A percentile compares a stretch with the other conserved stretches of the same genome.
Evolutionary conservation across 2,113 vertebrate species (phyloP).

Genomic region (Aptenodytes forsteri): DNA sequence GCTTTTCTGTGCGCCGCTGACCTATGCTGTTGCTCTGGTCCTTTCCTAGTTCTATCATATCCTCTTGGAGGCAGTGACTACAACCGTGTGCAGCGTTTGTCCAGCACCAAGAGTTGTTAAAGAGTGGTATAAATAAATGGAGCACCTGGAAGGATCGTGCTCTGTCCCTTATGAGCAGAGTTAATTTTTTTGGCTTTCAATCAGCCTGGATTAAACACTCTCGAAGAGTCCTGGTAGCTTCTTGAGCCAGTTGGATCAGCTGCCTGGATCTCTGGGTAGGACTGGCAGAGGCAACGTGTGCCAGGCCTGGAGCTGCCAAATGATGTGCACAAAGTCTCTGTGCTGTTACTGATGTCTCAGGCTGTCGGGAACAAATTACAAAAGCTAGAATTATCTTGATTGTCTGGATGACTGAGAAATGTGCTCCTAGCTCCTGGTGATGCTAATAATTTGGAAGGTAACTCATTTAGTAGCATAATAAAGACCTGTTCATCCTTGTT

Average conservation of each 20-base stretch:
- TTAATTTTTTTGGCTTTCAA: background rate
- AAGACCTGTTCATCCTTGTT: background rate
- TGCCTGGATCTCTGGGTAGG: conserved; percentile 38
- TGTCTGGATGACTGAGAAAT: conserved; percentile 22
- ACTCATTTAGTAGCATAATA: background rate
- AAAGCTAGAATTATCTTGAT: conserved; percentile 23
- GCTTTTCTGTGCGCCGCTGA: background rate
- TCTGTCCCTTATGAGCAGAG: background rate
- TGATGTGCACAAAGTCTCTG: conserved; percentile 1
- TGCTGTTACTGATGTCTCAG: conserved; percentile 6
- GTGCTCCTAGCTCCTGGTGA: background rate
- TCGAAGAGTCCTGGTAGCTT: conserved; percentile 12
- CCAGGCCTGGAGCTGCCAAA: conserved; percentile 35
- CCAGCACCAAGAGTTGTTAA: background rate
- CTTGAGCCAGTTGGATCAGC: conserved; percentile 48
- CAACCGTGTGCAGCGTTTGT: background rate
- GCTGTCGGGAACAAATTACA: conserved; percentile 37
- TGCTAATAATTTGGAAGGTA: background rate
- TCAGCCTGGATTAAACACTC: conserved; percentile 15
- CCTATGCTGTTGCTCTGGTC: background rate
- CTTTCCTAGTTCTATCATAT: background rate
- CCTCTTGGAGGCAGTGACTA: background rate
- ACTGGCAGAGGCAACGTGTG: conserved; percentile 31
- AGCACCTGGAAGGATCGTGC: background rate
- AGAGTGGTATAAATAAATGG: background rate